Conservation (phyloP, 2,888 invertebrate species). For the Platycheirus rosarum region DNA sequence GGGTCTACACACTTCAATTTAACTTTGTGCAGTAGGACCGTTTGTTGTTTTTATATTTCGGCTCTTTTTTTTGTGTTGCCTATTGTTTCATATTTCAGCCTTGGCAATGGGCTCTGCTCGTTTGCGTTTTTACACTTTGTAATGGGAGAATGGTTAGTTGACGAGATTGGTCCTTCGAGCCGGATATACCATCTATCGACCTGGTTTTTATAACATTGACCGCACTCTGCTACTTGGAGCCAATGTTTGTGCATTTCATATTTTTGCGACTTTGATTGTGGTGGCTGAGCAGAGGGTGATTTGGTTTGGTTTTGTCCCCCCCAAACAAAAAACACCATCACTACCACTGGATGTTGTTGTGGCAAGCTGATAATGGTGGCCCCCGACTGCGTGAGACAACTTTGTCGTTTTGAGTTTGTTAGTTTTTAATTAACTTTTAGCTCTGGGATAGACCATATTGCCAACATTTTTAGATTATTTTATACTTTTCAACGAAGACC, state of each 20-base stretch:
- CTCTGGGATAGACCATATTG: constrained; percentile 82
- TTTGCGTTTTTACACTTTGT: constrained; percentile 67
- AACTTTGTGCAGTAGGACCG: constrained; percentile 66
- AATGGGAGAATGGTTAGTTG: constrained; percentile 71
- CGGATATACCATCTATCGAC: constrained; percentile 21
- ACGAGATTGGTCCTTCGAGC: constrained; percentile 52
- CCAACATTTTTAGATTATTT: constrained; percentile 74
- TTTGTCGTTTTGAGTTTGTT: constrained; percentile 80
- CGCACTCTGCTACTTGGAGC: constrained; percentile 26
- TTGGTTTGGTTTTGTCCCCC: constrained; percentile 11
- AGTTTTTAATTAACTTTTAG: constrained; percentile 83
- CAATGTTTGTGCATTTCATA: constrained; percentile 63
- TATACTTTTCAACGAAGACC: constrained; percentile 35
- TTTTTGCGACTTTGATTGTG: constrained; percentile 51
- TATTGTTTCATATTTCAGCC: constrained; percentile 23
- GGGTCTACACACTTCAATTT: constrained; percentile 69
- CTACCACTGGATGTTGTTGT: constrained; percentile 20
- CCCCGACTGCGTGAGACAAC: constrained; percentile 63
- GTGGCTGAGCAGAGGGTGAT: not conserved
- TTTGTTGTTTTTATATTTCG: constrained; percentile 60
- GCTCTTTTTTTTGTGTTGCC: constrained; percentile 23
- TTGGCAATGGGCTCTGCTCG: constrained; percentile 25
- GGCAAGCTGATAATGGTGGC: constrained; percentile 15
- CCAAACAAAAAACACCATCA: constrained; percentile 23
- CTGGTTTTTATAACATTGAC: constrained; percentile 41